Percentiles rank a stretch among this genome's conserved stretches.
phyloP scores from a whole-genome alignment of 2,113 vertebrate species.

The Vicugna pacos region DNA sequence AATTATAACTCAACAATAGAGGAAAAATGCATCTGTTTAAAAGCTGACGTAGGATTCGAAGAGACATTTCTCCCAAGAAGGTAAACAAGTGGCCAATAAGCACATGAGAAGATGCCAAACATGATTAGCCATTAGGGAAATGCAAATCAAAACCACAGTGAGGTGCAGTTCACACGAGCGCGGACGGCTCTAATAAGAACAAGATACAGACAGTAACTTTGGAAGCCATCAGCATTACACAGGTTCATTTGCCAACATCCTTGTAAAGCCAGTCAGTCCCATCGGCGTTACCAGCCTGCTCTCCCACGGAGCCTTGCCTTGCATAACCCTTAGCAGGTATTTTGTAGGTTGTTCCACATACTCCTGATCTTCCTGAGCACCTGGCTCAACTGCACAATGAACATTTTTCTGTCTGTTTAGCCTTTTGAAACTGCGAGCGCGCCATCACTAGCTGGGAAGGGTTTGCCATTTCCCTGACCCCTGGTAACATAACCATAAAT shows the following conservation, averaged over 20 bases:
- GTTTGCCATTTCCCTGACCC: not conserved
- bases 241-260: not conserved
- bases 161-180: not conserved
- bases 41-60: no score
- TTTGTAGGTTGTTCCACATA: not conserved
- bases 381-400: not conserved
- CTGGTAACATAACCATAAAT: not conserved
- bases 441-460: not conserved
- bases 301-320: not conserved
- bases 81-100: not conserved
- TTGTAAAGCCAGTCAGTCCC: not conserved
- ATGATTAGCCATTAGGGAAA: no score
- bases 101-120: no score
- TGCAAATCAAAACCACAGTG: no score
- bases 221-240: not conserved
- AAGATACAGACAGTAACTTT: not conserved
- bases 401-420: not conserved
- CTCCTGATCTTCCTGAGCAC: not conserved
- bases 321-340: not conserved
- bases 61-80: no score
- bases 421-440: not conserved
- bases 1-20: not conserved
- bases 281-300: not conserved
- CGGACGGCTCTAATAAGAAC: not conserved
- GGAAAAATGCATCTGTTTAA: no score